phyloP scores from a whole-genome alignment of 2,888 invertebrate species.

The Clanis bilineata region DNA sequence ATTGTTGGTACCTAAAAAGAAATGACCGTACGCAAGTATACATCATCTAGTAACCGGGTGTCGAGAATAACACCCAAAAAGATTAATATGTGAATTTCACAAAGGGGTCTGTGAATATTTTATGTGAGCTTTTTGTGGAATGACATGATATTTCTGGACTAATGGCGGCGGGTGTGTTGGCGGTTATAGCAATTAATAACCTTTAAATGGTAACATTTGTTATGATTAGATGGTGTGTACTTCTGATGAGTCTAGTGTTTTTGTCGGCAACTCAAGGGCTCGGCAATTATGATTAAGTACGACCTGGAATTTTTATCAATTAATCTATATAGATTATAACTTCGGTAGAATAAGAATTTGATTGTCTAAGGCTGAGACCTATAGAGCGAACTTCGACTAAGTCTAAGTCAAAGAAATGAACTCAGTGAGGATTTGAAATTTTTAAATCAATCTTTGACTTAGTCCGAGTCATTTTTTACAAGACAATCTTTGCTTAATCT shows the following conservation, averaged over 20 bases:
- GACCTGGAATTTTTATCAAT: background rate
- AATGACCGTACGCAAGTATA: constrained; percentile 31
- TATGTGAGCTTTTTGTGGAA: constrained; percentile 33
- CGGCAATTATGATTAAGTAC: background rate
- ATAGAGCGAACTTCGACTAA: too few relatives aligned
- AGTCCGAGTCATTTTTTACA: too few relatives aligned
- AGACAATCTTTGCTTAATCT: too few relatives aligned
- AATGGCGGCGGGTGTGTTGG: constrained; percentile 28
- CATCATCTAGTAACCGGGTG: constrained; percentile 39
- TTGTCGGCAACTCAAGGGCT: background rate
- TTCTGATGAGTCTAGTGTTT: constrained; percentile 4
- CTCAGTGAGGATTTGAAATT: too few relatives aligned
- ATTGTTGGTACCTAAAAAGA: constrained; percentile 19
- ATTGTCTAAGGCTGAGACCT: too few relatives aligned
- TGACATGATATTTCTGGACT: constrained; percentile 33
- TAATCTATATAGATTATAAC: too few relatives aligned
- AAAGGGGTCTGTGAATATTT: constrained; percentile 35
- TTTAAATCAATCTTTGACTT: too few relatives aligned
- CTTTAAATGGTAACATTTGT: constrained; percentile 25
- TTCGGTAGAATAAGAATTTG: too few relatives aligned
- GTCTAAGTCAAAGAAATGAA: too few relatives aligned
- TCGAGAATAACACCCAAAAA: constrained; percentile 37
- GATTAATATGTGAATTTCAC: constrained; percentile 42
- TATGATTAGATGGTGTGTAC: background rate
- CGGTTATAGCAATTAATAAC: constrained; percentile 27